These are phyloP conservation scores for Poecile atricapillus DNA, from an alignment of 2,113 vertebrate genomes.

Conservation along the genomic window DNA sequence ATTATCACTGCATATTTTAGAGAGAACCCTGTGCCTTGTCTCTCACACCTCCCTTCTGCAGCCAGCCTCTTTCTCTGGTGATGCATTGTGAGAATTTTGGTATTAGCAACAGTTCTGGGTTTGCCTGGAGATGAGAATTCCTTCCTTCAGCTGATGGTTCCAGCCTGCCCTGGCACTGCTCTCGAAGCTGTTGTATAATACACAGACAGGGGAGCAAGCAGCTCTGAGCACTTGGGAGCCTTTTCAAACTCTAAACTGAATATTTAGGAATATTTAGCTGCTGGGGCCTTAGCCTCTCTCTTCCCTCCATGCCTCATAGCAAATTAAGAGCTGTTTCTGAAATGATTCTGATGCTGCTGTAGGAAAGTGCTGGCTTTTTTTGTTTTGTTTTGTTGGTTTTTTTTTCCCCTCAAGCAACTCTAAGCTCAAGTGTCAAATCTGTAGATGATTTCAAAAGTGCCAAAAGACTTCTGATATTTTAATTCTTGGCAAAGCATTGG, in stretches of 20 bases:
- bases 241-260: not conserved
- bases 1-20: constrained; percentile 11
- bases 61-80: not conserved
- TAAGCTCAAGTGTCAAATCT: not conserved
- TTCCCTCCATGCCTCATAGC: not conserved
- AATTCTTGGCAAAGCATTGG: not conserved
- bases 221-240: not conserved
- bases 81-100: not conserved
- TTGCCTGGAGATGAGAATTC: not conserved
- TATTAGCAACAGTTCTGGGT: not conserved
- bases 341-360: not conserved
- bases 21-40: not conserved
- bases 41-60: not conserved
- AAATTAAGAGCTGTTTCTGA: not conserved
- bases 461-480: not conserved
- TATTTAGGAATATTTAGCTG: not conserved
- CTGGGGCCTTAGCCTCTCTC: not conserved
- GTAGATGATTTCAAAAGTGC: not conserved
- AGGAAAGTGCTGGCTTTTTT: not conserved
- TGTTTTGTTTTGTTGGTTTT: not conserved
- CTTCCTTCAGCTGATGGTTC: not conserved
- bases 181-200: not conserved
- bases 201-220: not conserved
- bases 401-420: not conserved
- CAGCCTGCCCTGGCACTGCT: not conserved